Evolutionary conservation across 2,888 invertebrate species (phyloP).

Genomic region (Ypsolopha scabrella): DNA sequence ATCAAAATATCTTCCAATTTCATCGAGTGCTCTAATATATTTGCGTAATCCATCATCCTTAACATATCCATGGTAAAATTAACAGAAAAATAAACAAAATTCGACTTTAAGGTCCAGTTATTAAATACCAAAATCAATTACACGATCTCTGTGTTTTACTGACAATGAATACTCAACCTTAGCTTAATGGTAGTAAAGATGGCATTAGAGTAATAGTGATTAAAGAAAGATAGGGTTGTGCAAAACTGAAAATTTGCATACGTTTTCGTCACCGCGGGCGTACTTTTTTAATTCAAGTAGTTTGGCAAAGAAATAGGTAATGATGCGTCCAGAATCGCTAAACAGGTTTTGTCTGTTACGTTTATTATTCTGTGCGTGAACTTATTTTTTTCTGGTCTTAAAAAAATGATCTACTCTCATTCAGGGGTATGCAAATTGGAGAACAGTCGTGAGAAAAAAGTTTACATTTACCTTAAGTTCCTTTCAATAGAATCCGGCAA

Average conservation of each 20-base stretch:
- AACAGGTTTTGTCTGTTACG: constrained; percentile 61
- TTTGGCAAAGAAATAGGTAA: constrained; percentile 26
- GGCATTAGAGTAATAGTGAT: background rate
- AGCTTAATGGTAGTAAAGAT: too few species aligned
- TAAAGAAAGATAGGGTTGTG: constrained; percentile 18
- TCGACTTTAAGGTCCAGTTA: background rate
- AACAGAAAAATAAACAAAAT: background rate
- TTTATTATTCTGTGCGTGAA: constrained; percentile 34
- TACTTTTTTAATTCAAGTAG: constrained; percentile 24
- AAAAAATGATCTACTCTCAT: constrained; percentile 37
- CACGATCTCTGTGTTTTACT: too few species aligned
- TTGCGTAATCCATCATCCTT: constrained; percentile 45
- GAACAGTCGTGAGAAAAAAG: constrained; percentile 42
- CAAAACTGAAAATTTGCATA: constrained; percentile 38
- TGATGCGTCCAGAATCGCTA: constrained; percentile 56
- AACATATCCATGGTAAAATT: constrained; percentile 5
- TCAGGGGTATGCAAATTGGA: constrained; percentile 31
- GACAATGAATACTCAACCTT: too few species aligned
- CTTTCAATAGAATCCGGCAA: too few species aligned
- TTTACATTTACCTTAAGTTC: too few species aligned
- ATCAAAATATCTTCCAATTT: constrained; percentile 30
- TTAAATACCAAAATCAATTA: background rate
- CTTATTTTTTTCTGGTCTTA: constrained; percentile 25
- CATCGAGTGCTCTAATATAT: constrained; percentile 21
- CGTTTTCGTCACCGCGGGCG: constrained; percentile 37